phyloP scores from a whole-genome alignment of 2,888 invertebrate species.

The Criorhina ranunculi region DNA sequence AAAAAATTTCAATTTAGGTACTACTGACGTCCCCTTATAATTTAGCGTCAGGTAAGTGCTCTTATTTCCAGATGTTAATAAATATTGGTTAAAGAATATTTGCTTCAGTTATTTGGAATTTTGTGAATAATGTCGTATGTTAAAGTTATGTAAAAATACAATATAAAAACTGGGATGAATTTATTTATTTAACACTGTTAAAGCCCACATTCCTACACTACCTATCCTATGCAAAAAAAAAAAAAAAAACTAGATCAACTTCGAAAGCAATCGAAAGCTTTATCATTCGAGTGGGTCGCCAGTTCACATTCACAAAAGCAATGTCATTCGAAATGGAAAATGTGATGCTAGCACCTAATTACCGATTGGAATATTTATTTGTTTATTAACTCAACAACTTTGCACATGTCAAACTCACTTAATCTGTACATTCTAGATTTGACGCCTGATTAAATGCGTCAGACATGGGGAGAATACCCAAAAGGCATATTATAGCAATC shows the following conservation, averaged over 20 bases:
- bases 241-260: neutral
- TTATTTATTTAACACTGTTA: slow-evolving; percentile 18
- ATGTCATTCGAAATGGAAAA: slow-evolving; percentile 20
- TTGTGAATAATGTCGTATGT: too few species aligned
- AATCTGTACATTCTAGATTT: slow-evolving; percentile 8
- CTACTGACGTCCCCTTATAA: too few species aligned
- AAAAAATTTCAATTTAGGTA: too few species aligned
- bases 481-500: slow-evolving; percentile 31
- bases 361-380: neutral
- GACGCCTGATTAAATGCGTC: slow-evolving; percentile 12
- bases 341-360: neutral
- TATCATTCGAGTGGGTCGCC: too few species aligned
- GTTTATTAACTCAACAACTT: slow-evolving; percentile 5
- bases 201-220: neutral
- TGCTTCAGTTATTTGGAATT: too few species aligned
- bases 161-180: neutral
- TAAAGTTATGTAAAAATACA: too few species aligned
- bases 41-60: too few species aligned
- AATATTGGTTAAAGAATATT: too few species aligned
- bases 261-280: slow-evolving; percentile 36
- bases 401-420: slow-evolving; percentile 14
- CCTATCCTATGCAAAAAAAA: slow-evolving; percentile 2
- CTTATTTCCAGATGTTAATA: too few species aligned
- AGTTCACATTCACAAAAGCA: slow-evolving; percentile 3
- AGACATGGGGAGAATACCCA: slow-evolving; percentile 15